Base-by-base conservation (phyloP, 2,888 invertebrate species). In the Phragmatobia fuliginosa region DNA sequence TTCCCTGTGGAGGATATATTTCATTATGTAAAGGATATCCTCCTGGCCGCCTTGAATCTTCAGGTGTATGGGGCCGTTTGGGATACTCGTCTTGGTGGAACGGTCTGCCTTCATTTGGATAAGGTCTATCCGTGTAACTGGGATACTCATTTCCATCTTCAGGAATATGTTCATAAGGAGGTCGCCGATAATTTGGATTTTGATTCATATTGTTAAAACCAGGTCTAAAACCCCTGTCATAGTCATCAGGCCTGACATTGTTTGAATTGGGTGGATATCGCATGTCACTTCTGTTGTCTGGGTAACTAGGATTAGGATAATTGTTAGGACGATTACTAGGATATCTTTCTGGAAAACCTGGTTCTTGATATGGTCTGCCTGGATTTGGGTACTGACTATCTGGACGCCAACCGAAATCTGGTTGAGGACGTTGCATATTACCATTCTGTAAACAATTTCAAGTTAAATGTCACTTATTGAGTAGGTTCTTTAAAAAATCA, bases 101-200 rank as follows among this genome's bases (percentile, higher is more conserved):
- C 21, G 74, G 69, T 56, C 59, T 18, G 28, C 60, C 63, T 56
- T 49, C 78, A 58, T 75, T 75, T 62, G 65, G 68, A 41, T 70
- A 72, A 10, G 68, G 76, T n/a, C 38, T 60, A 6, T 62, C 36
- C 28, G 45, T 18, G 14, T 76, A 59, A 16, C 65, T 79, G 61
- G 81, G 73, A 68, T 72, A 73, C 52, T 59, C 31, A 14, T 52
- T 14, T 58, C 66, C 52, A 59, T 71, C 67, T 11, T 45, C 64
- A 11, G 73, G 76, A 28, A 36, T 60, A 62, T 70, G 68, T 10
- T 68, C 49, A 64, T 74, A 69, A 33, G 61, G 21, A 25, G 77
- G 73, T 36, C 41, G 65, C 64, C 71, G 74, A 64, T 75, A 72
- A 66, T 69, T 72, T 11, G 71, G 73, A 61, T 81, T 72, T 62